A percentile compares a stretch with the other conserved stretches of the same genome.
phyloP scores from a whole-genome alignment of 1,140 invertebrate species.

The Conopomorpha cramerella region DNA sequence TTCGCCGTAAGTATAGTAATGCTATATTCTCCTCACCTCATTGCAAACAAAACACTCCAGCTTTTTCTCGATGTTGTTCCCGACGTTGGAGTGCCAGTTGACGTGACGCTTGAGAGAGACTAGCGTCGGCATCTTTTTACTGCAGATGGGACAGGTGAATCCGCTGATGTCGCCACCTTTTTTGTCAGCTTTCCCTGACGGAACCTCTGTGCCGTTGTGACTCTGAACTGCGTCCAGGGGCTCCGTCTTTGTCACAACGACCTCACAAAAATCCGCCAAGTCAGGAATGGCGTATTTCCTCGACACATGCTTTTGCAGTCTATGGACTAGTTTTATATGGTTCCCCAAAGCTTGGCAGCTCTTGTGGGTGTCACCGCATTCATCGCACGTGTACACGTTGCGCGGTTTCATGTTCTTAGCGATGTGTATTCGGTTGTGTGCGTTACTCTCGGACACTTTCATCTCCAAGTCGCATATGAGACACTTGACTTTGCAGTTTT shows the following conservation, averaged over 20 bases:
- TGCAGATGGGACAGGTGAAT: constrained; percentile 43
- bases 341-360: constrained; percentile 31
- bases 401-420: constrained; percentile 39
- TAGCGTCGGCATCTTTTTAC: constrained; percentile 37
- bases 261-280: constrained; percentile 57
- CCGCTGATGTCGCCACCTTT: constrained; percentile 26
- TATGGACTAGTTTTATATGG: constrained; percentile 40
- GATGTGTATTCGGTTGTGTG: constrained; percentile 49
- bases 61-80: constrained; percentile 26
- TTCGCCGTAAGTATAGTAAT: no score
- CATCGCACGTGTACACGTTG: constrained; percentile 46
- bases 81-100: constrained; percentile 39
- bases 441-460: constrained; percentile 41
- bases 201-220: constrained; percentile 48
- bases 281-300: constrained; percentile 12
- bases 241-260: constrained; percentile 55
- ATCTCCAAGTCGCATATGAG: constrained; percentile 49
- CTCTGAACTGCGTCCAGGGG: constrained; percentile 40
- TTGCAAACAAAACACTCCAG: constrained; percentile 43
- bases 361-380: constrained; percentile 41
- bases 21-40: no score
- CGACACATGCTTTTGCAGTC: constrained; percentile 21
- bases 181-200: constrained; percentile 10
- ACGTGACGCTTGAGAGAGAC: constrained; percentile 41
- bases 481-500: constrained; percentile 43